phyloP scores from a whole-genome alignment of 2,113 vertebrate species.

The Petromus typicus region DNA sequence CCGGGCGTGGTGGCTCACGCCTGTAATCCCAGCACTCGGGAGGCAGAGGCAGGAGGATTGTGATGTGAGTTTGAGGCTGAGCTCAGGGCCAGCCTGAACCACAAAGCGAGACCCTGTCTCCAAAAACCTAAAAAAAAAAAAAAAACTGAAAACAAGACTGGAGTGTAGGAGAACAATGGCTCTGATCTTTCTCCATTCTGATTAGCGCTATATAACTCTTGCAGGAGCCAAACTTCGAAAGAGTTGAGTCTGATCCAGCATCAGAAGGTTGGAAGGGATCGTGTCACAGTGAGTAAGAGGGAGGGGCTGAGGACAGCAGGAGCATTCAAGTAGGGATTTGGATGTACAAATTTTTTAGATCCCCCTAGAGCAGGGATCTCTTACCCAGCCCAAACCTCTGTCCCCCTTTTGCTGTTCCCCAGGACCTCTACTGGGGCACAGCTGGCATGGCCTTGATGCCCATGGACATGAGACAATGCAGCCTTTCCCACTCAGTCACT shows the following conservation, averaged over 20 bases:
- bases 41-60: no score
- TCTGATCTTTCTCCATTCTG: neutral
- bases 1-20: no score
- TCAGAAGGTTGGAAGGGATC: rapidly evolving
- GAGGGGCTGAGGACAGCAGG: neutral
- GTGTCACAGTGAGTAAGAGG: neutral
- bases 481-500: neutral
- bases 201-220: neutral
- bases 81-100: no score
- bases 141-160: neutral
- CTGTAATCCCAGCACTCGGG: no score
- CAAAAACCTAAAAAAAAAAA: no score
- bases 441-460: neutral
- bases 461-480: neutral
- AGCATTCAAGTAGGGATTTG: neutral
- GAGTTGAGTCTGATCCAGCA: neutral
- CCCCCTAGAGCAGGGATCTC: neutral
- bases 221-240: neutral
- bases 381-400: neutral
- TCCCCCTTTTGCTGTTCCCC: neutral
- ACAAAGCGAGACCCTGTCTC: no score
- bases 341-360: neutral
- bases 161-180: neutral
- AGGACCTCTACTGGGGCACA: neutral
- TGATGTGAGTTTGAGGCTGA: no score